Evolutionary conservation across 2,113 vertebrate species (phyloP), one percentile per base, ranked within the genome.

Genomic region (Cavia porcellus): DNA sequence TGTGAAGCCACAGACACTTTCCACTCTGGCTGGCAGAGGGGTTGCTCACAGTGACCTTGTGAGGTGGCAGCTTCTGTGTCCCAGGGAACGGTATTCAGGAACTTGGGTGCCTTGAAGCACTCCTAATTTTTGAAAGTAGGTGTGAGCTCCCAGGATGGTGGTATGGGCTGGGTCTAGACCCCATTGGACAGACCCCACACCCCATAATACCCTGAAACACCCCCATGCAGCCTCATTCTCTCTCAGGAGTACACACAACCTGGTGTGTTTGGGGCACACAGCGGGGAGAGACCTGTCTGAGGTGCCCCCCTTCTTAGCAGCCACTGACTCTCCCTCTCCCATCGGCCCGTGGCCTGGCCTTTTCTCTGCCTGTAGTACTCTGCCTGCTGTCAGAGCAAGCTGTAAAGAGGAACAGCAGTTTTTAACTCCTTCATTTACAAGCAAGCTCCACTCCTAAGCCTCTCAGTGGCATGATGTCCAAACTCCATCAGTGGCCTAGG

Each of bases 321-420:
- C 85, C 94, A 97, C 97, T 97, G 97, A 98, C 93, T 97, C 93
- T 97, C 95, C 96, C 97, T 98, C 97, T 93, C 91, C 98, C 90
- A 90, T 94, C 98, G 98, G 98, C 97, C 32, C 19, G 19, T 11
- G 50, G 50, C 30, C 6, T 55, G 77, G 32, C 77, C 17, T 19
- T 20, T 20, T 35, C 47, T 80, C 7, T 45, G 24, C 42, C 70
- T 35, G 42, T 94, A 98, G 98, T 97, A 98, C 97, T 97, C 98
- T 99, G 96, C 98, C 97, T 98, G 98, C 98, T 98, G 98, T 97
- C 97, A 98, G 98, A 97, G 98, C 98, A 90, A 98, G 98, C 95
- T 98, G 98, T 96, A 98, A 98, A 98, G 98, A 99, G 97, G 98
- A 99, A 97, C 98, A 98, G 98, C 98, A 97, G 98, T 92, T 96